A percentile compares a stretch with the other conserved stretches of the same genome.
phyloP scores from a whole-genome alignment of 2,888 invertebrate species.

The Caenorhabditis macrosperma region DNA sequence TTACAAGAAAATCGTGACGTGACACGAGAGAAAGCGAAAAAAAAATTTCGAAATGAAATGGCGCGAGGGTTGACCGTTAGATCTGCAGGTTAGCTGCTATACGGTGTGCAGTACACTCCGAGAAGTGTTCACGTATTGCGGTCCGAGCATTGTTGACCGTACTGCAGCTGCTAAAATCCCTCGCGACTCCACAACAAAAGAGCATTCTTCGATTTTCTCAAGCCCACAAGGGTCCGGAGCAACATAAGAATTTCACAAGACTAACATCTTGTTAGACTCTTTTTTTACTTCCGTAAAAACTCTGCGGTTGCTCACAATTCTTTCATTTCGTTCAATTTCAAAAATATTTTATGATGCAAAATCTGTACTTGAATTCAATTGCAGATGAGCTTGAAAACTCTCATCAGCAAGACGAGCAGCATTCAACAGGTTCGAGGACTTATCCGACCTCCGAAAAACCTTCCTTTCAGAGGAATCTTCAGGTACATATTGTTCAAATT shows the following conservation, averaged over 20 bases:
- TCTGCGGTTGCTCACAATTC: too few species aligned
- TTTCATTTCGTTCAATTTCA: neutral
- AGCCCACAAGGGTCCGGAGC: neutral
- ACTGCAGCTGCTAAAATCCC: neutral
- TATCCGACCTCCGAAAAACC: conserved; percentile 73
- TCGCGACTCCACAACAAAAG: conserved; percentile 1
- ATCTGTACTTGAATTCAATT: neutral
- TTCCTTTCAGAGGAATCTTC: conserved; percentile 79
- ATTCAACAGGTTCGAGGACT: conserved; percentile 59
- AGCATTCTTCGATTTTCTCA: conserved; percentile 27
- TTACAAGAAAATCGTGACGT: conserved; percentile 6
- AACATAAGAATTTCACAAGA: neutral
- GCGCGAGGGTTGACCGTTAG: conserved; percentile 41
- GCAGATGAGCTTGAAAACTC: conserved; percentile 50
- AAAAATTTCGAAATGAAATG: conserved; percentile 42
- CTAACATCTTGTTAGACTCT: neutral
- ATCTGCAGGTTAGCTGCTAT: conserved; percentile 40
- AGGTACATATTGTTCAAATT: too few species aligned
- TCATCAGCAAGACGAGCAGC: neutral
- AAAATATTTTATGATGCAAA: conserved; percentile 19
- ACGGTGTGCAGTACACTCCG: conserved; percentile 29
- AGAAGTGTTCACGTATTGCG: conserved; percentile 25
- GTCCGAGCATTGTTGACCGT: conserved; percentile 43
- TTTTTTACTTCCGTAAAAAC: neutral
- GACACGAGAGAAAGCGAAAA: conserved; percentile 12